Percentiles rank a stretch among this genome's conserved stretches.
Evolutionary conservation across 2,888 invertebrate species (phyloP).

Genomic region (Caenorhabditis sulstoni): DNA sequence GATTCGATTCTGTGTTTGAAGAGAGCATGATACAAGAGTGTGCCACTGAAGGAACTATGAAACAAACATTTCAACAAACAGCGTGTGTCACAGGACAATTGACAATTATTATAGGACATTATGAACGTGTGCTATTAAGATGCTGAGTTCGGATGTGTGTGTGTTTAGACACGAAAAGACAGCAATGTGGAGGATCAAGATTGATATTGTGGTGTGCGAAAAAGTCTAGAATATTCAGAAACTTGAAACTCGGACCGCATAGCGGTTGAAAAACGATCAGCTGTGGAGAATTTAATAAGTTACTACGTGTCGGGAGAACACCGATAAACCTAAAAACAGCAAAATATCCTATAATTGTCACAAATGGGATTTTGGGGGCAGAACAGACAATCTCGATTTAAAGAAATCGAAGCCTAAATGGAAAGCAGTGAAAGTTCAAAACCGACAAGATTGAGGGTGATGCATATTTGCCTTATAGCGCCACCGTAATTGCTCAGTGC

Average conservation of each 20-base stretch:
- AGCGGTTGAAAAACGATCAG: background rate
- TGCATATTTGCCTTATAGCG: slow-evolving; percentile 63
- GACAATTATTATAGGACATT: slow-evolving; percentile 48
- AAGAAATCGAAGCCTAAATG: slow-evolving; percentile 2
- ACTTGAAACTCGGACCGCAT: slow-evolving; percentile 1
- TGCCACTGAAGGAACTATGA: slow-evolving; percentile 40
- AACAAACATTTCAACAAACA: slow-evolving; percentile 45
- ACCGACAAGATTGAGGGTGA: slow-evolving; percentile 64
- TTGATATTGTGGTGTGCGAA: slow-evolving; percentile 9
- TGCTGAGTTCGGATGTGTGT: slow-evolving; percentile 2
- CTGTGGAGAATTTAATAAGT: slow-evolving; percentile 29
- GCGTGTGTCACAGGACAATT: slow-evolving; percentile 45
- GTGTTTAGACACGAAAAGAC: background rate
- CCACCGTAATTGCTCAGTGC: slow-evolving; percentile 56
- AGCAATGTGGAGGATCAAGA: no score
- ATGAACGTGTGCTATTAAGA: slow-evolving; percentile 34
- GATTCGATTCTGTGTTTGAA: slow-evolving; percentile 43
- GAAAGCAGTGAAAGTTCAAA: slow-evolving; percentile 26
- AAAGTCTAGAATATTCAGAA: background rate
- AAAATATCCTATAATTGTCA: slow-evolving; percentile 47
- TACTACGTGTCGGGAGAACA: slow-evolving; percentile 36
- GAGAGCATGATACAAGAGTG: slow-evolving; percentile 36
- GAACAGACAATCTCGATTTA: slow-evolving; percentile 10
- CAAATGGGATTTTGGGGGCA: slow-evolving; percentile 5
- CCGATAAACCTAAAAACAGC: slow-evolving; percentile 23